A percentile compares a stretch with the other conserved stretches of the same genome.
Evolutionary conservation across 2,797 vertebrate genomes (phyloP).

Genomic region (Acridotheres tristis): DNA sequence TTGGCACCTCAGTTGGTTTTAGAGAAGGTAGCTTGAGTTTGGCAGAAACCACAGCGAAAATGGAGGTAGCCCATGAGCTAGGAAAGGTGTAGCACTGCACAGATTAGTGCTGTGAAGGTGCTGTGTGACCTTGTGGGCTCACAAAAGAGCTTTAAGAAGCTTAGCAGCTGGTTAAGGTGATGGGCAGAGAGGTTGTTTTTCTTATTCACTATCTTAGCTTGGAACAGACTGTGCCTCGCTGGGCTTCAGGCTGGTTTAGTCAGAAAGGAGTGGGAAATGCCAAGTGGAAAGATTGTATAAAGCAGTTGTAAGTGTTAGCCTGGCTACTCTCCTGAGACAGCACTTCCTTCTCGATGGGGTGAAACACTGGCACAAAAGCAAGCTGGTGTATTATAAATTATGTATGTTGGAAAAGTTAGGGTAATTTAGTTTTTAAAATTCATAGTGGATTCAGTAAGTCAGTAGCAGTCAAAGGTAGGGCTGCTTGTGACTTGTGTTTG

Average conservation of each 20-base stretch:
- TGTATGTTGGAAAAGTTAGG: background rate
- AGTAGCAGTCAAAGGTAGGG: background rate
- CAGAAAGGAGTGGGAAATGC: background rate
- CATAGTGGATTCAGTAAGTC: background rate
- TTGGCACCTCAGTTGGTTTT: background rate
- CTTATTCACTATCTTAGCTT: background rate
- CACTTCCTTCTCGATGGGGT: background rate
- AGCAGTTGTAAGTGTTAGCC: background rate
- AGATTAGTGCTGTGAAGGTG: background rate
- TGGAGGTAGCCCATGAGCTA: background rate
- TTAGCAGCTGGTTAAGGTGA: background rate
- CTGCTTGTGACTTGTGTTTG: background rate
- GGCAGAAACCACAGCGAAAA: background rate
- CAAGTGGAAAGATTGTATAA: background rate
- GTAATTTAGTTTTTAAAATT: background rate
- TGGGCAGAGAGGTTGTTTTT: background rate
- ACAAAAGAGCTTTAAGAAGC: background rate
- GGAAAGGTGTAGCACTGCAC: accelerated
- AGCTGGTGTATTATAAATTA: background rate
- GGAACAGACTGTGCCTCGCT: background rate
- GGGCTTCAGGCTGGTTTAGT: background rate
- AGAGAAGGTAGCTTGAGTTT: background rate
- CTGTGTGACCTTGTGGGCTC: background rate
- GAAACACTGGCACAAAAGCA: background rate
- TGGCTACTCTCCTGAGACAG: background rate